Evolutionary conservation across 2,888 invertebrate species (phyloP), one percentile per base, ranked within the genome.

Genomic region (Troilus luridus): DNA sequence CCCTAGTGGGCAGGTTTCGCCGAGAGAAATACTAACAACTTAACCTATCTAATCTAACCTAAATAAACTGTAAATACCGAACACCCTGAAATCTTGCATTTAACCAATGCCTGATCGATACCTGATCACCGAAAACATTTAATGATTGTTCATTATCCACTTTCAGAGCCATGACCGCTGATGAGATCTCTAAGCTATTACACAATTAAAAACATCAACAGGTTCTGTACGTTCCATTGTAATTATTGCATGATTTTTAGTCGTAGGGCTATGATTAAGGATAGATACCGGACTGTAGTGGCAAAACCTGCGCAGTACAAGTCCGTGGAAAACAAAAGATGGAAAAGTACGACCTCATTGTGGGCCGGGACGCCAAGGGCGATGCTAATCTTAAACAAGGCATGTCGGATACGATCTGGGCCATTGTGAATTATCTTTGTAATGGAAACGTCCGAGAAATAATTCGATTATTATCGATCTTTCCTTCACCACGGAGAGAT

Each of bases 361-460:
- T 67, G 3, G 12, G 11, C 67, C 67, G 24, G 12, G 5, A 12
- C 24, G 67, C 12, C 24, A 67, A 67, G 67, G 67, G 67, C 67
- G 67, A 67, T 67, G 12, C 6, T 14, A 14, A 67, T 67, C 67
- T 27, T 67, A 24, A 67, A 67, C 67, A 10, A 67, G 12, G 12
- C 67, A 67, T 67, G 67, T 7, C 14, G 14, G 67, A 67, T 27
- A 67, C 11, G 67, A 67, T 67, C 67, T 67, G 14, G 67, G 67
- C 67, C 67, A 67, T 67, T 24, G 67, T 67, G 67, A 67, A 67
- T 67, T 67, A 67, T 67, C 67, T 27, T 67, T 12, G 62, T 64
- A 19, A 64, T 64, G 67, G 67, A 67, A 67, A 67, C 24, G 24
- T 67, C 67, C 24, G n/a, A 67, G 64, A n/a, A 67, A 24, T 67